Evolutionary conservation across 2,888 invertebrate species (phyloP), one percentile per base, ranked within the genome.

Genomic region (Scaeva pyrastri): DNA sequence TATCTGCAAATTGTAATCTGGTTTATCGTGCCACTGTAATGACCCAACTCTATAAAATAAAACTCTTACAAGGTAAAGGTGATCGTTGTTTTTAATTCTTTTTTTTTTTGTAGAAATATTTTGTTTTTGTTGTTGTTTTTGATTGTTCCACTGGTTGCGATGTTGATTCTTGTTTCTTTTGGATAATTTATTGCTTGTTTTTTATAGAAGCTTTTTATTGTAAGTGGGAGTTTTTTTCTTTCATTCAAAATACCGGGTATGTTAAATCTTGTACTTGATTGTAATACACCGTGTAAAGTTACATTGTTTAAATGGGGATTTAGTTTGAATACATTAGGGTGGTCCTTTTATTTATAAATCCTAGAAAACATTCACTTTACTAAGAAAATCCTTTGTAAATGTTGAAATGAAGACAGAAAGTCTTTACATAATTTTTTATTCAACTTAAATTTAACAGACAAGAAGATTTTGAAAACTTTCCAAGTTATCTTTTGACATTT

Each of bases 61-160:
- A 85, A 80, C 79, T 73, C 76, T 80, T 80, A 80, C 85, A 85
- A 85, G 85, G 85, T 85, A 85, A 85, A 85, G 85, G 85, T 85
- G 85, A 80, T 80, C 72, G 70, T 85, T 85, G 74, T 43, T 41
- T 58, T 50, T 10, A 16, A 16, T 23, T 43, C 11, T 12, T 41
- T 21, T 21, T 48, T 26, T 68, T 58, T 41, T 26, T 41, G 2
- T 50, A 6, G 2, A 10, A 31, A 31, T 31, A 31, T 31, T 1
- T 19, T 50, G 11, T 31, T 68, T 43, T 72, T 66, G 36, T 58
- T 76, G 43, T 31, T 7, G 31, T 1, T 48, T 41, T 26, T 39
- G 19, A 26, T 60, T 26, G 11, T 48, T 62, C 2, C n/a, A 19
- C 21, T 12, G 7, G 19, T 50, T 73, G 50, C n/a, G 45, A 19